These are phyloP conservation scores for Bombus ignitus DNA, from an alignment of 1,140 invertebrate species.

Conservation along the genomic window DNA sequence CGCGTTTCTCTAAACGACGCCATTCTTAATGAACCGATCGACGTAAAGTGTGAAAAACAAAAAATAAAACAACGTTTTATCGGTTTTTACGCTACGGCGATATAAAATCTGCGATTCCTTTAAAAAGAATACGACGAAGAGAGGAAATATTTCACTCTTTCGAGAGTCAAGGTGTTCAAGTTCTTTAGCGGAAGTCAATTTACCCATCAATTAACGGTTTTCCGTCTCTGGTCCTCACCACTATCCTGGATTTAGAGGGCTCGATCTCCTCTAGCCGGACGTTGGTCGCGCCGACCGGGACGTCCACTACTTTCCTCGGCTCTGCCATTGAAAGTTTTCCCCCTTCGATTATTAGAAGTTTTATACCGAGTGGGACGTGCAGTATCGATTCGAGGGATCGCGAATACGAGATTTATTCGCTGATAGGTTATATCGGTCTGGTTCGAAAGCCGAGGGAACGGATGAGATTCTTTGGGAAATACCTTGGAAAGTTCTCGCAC, in stretches of 20 bases:
- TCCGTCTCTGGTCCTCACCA: constrained; percentile 78
- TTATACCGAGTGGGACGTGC: background rate
- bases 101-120: background rate
- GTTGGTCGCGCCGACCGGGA: constrained; percentile 84
- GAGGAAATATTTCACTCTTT: background rate
- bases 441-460: constrained; percentile 1
- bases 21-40: background rate
- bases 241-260: constrained; percentile 84
- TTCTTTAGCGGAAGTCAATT: constrained; percentile 6
- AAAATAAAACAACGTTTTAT: background rate
- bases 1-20: no score
- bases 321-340: constrained; percentile 70
- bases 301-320: constrained; percentile 82
- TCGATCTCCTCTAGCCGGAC: constrained; percentile 83
- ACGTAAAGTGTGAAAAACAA: background rate
- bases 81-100: background rate
- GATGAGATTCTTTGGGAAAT: constrained; percentile 30
- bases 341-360: constrained; percentile 44
- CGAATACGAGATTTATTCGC: constrained; percentile 43
- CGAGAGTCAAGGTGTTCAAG: background rate
- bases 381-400: constrained; percentile 23
- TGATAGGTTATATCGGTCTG: constrained; percentile 5
- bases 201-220: constrained; percentile 76
- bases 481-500: constrained; percentile 20
- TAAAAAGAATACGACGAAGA: background rate